Evolutionary conservation across 2,797 vertebrate species (phyloP), one percentile per base, ranked within the genome.

Genomic region (Chaunax sp.): DNA sequence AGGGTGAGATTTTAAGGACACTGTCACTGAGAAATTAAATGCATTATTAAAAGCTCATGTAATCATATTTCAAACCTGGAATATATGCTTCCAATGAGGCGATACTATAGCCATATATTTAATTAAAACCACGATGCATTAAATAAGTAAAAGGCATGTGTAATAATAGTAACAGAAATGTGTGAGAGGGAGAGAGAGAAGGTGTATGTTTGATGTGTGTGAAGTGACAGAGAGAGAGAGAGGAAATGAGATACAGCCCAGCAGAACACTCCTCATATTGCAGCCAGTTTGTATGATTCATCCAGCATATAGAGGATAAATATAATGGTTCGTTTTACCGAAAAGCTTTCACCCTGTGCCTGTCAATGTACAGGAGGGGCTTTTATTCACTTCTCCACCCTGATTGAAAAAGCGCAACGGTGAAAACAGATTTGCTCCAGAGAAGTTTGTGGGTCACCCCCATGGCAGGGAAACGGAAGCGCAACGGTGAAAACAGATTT

Each of bases 111-210:
- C 23, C 60, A n/a, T 51, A 52, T 75, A 52, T 81, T 81, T 64
- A 49, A 77, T 81, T 55, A 38, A 60, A 60, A 30, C 64, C 30
- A 51, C 37, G 50, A 23, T 53, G 64, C 55, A 75, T 62, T 75
- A 60, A 82, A 79, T 85, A 67, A 60, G 12, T 63, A 53, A 83
- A 72, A 69, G 55, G 51, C 2, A 5, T n/a, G 68, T 33, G 58
- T 67, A 78, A 75, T 72, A 77, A 85, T 55, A 81, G 40, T n/a
- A 70, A 59, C 60, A 47, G 47, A 49, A 50, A 33, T 28, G 18
- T 64, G 56, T 50, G 63, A 41, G 50, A 26, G 60, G n/a, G 35
- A 30, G 23, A 37, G 28, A 53, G 45, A 52, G 47, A 40, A 19
- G 1, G 28, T 26, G 14, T 47, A 1, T 65, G 41, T 55, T 35